Conservation (phyloP, 2,888 invertebrate genomes). For the Xanthorhoe designata region DNA sequence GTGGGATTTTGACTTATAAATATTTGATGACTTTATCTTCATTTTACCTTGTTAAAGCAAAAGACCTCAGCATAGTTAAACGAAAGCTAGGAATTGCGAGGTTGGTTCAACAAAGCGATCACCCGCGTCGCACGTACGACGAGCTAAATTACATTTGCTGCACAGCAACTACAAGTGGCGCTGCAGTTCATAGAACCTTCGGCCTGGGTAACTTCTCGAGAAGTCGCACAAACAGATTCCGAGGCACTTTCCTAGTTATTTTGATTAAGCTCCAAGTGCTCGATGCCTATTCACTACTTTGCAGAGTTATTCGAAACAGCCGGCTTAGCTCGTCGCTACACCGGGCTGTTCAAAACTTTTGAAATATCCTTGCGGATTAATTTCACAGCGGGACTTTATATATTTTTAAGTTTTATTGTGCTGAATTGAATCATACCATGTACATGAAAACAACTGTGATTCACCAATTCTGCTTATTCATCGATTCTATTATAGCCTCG, state of each 20-base stretch:
- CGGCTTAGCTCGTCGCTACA: not conserved
- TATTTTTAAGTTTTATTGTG: not conserved
- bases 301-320: slow-evolving; percentile 24
- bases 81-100: not conserved
- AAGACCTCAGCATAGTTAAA: too few relatives aligned
- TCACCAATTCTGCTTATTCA: not conserved
- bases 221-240: slow-evolving; percentile 33
- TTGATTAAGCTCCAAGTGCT: slow-evolving; percentile 31
- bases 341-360: slow-evolving; percentile 3
- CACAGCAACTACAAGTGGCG: slow-evolving; percentile 51
- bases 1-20: not conserved
- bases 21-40: not conserved
- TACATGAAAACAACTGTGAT: not conserved
- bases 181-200: slow-evolving; percentile 30
- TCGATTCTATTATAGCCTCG: not conserved
- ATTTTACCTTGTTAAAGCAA: too few relatives aligned
- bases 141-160: slow-evolving; percentile 65
- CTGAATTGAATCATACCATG: not conserved
- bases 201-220: slow-evolving; percentile 19
- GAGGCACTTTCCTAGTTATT: slow-evolving; percentile 36
- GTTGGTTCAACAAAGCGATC: not conserved
- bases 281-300: slow-evolving; percentile 26
- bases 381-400: not conserved
- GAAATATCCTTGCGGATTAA: not conserved
- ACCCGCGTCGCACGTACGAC: slow-evolving; percentile 3